Evolutionary conservation across 2,888 invertebrate genomes (phyloP), one percentile per base, ranked within the genome.

Genomic region (Drosophila fulvimacula): DNA sequence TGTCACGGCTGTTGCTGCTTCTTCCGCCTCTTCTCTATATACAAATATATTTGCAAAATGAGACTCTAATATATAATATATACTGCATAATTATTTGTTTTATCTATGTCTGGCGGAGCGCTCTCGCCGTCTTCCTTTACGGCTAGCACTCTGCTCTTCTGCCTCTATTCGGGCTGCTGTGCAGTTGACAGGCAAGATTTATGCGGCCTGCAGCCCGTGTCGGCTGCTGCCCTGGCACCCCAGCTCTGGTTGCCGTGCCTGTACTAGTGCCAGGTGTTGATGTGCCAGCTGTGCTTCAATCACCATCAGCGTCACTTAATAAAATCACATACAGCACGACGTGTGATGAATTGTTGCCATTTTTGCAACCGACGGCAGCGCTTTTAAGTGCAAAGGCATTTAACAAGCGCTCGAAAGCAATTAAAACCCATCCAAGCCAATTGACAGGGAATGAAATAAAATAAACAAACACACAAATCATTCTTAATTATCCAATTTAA

Each of bases 231-330:
- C 44, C 57, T 53, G 49, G 59, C 49, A 27, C 10, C n/a, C 27
- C 36, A 19, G 49, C 6, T 21, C 39, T 15, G 3, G 17, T 39
- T 15, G 32, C 13, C 27, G 24, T 51, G 11, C 41, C 48, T 36
- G 19, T 70, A 41, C 76, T 68, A 41, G 62, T 69, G 88, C 79
- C 81, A 88, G 83, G 88, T 88, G 83, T 74, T 82, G 76, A 82
- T 88, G 78, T 82, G 86, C 79, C 88, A 82, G 83, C 78, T 88
- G 88, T 86, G 81, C 86, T 78, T 85, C 83, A 83, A 88, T 83
- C 86, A 85, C 85, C 82, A 82, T 82, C 82, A 82, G 80, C 81
- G 86, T 88, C 88, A 86, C 86, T 83, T 86, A 83, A 83, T 83
- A 88, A 83, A 83, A 88, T 83, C 83, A 78, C 83, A 73, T 72